Conservation (phyloP, 2,888 invertebrate genomes). For the Mythimna pallens region DNA sequence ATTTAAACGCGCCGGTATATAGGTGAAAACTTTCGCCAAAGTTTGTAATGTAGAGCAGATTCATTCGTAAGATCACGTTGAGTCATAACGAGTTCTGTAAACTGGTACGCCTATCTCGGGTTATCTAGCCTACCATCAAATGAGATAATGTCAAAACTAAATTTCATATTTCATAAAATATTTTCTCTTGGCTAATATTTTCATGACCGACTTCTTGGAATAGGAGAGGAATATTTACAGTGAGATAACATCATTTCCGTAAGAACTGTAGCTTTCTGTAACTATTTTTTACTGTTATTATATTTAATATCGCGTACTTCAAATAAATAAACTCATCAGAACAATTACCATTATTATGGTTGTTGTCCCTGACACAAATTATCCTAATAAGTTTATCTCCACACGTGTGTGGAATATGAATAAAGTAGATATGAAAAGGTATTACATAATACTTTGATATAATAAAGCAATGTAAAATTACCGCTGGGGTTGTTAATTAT, state of each 20-base stretch:
- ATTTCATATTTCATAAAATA: conserved; percentile 28
- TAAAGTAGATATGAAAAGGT: background rate
- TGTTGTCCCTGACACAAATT: conserved; percentile 19
- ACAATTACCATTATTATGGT: conserved; percentile 2
- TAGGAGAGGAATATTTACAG: conserved; percentile 36
- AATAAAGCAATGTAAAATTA: no score
- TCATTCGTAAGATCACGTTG: conserved; percentile 21
- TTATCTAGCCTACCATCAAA: conserved; percentile 39
- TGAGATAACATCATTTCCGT: conserved; percentile 50
- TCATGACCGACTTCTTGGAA: conserved; percentile 55
- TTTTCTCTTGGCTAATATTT: conserved; percentile 29
- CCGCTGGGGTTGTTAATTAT: no score
- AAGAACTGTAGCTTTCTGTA: conserved; percentile 12
- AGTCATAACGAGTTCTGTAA: conserved; percentile 7
- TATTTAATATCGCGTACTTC: conserved; percentile 7
- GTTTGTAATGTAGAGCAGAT: conserved; percentile 35
- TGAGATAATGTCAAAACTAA: conserved; percentile 45
- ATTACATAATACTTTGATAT: background rate
- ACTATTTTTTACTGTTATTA: conserved; percentile 31
- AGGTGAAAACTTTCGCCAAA: conserved; percentile 35
- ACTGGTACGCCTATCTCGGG: background rate
- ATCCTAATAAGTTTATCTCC: background rate
- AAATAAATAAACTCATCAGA: conserved; percentile 14
- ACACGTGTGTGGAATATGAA: background rate
- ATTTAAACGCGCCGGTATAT: conserved; percentile 12